Evolutionary conservation across 2,113 vertebrate species (phyloP), one percentile per base, ranked within the genome.

Genomic region (Oenanthe oenanthe): DNA sequence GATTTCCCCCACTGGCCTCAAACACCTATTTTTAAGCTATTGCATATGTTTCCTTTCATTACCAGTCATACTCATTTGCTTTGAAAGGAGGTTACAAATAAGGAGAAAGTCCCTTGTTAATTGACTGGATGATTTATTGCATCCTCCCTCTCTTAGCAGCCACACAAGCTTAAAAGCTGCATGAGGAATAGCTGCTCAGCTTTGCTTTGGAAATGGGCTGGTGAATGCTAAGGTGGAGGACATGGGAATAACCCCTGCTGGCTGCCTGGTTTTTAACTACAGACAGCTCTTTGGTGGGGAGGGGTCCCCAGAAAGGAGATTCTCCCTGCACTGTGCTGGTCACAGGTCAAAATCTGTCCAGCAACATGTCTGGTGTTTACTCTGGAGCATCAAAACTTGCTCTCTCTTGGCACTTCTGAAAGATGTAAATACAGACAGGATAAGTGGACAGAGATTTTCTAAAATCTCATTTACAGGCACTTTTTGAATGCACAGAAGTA

Each of bases 21-120:
- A 48, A 81, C 81, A 77, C 66, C 78, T 88, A 86, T 91, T 92
- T 96, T 78, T 87, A 83, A 87, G 77, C 53, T 11, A 19, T 17
- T 75, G 34, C 71, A 47, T 17, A 17, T 66, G 58, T 85, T 93
- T 63, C 77, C 56, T 85, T 94, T 95, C 80, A 61, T 80, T 93
- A 80, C 17, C 58, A 83, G 67, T 34, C 68, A 42, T 15, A 26
- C 20, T 50, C 45, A 24, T 85, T 82, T 76, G 71, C 81, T 91
- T 42, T 43, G 79, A 74, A 92, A 72, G 67, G 70, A 95, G 58
- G 72, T 82, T 92, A 88, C 92, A 95, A 95, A 93, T 76, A 92
- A 96, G 91, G 92, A 94, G 88, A 95, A 88, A 96, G 79, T 47
- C 82, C 79, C 79, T 71, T 0, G 1, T 85, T 94, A 96, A 93